Conservation (phyloP, 2,113 vertebrate genomes). For the Daboia siamensis region DNA sequence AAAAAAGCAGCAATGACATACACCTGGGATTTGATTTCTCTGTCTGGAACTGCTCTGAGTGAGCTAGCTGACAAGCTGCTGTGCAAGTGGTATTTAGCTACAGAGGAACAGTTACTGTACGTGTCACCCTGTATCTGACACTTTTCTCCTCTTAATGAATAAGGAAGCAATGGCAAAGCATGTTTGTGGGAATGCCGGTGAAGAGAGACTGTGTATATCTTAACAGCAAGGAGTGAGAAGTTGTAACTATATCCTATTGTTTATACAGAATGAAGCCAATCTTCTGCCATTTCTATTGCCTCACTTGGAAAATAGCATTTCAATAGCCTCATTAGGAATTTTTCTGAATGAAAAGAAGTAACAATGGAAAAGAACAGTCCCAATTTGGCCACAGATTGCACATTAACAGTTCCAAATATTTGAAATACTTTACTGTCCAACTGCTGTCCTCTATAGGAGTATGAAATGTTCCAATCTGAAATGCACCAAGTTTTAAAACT, state of each 20-base stretch:
- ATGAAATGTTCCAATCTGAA: neutral
- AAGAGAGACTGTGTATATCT: neutral
- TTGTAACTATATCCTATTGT: neutral
- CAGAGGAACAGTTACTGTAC: neutral
- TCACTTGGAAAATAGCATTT: constrained; percentile 12
- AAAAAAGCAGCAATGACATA: neutral
- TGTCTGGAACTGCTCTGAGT: constrained; percentile 1
- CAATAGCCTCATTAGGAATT: neutral
- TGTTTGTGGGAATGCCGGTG: neutral
- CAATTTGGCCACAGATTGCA: neutral
- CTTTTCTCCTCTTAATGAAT: neutral
- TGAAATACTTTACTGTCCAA: neutral
- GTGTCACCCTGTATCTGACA: neutral
- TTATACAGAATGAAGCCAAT: neutral
- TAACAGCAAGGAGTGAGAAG: neutral
- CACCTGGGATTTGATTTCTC: constrained; percentile 18
- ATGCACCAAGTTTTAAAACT: neutral
- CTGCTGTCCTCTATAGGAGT: neutral
- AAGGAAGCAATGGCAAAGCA: neutral
- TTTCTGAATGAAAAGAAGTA: constrained; percentile 4
- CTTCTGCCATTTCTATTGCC: neutral
- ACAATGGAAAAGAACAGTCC: neutral
- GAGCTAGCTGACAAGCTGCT: neutral
- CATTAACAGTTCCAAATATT: neutral
- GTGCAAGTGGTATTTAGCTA: neutral